Conservation (phyloP, 2,113 vertebrate genomes). For the Phylloscopus whistleri region DNA sequence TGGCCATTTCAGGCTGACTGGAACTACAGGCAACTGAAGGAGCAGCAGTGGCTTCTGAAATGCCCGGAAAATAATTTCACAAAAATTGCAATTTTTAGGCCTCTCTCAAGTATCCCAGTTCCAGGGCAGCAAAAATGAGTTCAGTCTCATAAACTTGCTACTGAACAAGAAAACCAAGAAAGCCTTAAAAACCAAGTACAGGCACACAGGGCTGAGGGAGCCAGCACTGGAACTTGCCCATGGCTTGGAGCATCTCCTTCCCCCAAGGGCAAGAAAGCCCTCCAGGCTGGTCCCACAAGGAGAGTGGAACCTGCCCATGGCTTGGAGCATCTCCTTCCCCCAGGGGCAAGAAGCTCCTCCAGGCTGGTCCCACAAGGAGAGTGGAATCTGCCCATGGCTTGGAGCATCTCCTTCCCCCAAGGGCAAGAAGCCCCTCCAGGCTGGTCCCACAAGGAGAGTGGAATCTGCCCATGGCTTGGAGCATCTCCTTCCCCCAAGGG, state of each 20-base stretch:
- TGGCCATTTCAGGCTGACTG: background rate
- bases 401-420: too few species aligned
- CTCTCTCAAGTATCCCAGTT: background rate
- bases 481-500: background rate
- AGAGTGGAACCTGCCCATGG: background rate
- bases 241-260: too few species aligned
- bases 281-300: too few species aligned
- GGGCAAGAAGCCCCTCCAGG: too few species aligned
- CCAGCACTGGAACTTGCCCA: background rate
- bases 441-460: too few species aligned
- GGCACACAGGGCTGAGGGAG: background rate
- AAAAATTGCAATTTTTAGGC: background rate
- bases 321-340: background rate
- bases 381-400: accelerated
- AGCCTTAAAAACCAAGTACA: background rate
- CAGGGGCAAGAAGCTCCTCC: background rate
- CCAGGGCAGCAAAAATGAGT: background rate
- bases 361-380: background rate
- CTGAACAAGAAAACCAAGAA: background rate
- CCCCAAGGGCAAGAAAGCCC: too few species aligned
- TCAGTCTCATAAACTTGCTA: background rate
- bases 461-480: background rate
- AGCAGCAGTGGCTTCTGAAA: background rate
- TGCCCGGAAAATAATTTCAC: background rate
- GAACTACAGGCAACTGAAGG: background rate